phyloP scores from a whole-genome alignment of 2,113 vertebrate genomes.

The Fregata magnificens region DNA sequence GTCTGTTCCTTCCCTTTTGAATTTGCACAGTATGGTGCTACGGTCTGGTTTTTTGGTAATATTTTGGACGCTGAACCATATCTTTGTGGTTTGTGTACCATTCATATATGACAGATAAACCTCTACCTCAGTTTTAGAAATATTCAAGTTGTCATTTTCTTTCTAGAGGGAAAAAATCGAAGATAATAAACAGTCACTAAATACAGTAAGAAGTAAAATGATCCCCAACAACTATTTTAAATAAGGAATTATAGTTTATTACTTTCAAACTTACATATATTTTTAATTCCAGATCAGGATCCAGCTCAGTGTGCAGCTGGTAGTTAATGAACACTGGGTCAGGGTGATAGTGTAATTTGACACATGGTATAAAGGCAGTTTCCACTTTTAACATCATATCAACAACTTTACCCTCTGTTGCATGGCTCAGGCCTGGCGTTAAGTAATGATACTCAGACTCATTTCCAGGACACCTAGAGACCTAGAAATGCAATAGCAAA shows the following conservation, averaged over 20 bases:
- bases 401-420: constrained; percentile 45
- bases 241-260: neutral
- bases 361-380: constrained; percentile 65
- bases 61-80: constrained; percentile 72
- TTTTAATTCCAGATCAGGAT: constrained; percentile 76
- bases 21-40: constrained; percentile 81
- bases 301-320: constrained; percentile 70
- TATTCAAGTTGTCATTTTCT: constrained; percentile 83
- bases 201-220: neutral
- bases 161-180: constrained; percentile 75
- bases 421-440: constrained; percentile 64
- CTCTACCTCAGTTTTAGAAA: constrained; percentile 77
- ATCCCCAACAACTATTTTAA: neutral
- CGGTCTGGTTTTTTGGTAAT: constrained; percentile 70
- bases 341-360: constrained; percentile 67
- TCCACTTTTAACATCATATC: constrained; percentile 71
- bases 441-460: constrained; percentile 65
- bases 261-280: constrained; percentile 71
- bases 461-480: constrained; percentile 45
- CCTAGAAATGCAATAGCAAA: constrained; percentile 51
- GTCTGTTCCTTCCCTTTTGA: constrained; percentile 56
- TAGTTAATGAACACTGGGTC: constrained; percentile 77
- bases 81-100: constrained; percentile 8
- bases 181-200: neutral
- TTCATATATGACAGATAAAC: constrained; percentile 63